Evolutionary conservation across 2,797 vertebrate species (phyloP), one percentile per base, ranked within the genome.

Genomic region (Pygocentrus nattereri): DNA sequence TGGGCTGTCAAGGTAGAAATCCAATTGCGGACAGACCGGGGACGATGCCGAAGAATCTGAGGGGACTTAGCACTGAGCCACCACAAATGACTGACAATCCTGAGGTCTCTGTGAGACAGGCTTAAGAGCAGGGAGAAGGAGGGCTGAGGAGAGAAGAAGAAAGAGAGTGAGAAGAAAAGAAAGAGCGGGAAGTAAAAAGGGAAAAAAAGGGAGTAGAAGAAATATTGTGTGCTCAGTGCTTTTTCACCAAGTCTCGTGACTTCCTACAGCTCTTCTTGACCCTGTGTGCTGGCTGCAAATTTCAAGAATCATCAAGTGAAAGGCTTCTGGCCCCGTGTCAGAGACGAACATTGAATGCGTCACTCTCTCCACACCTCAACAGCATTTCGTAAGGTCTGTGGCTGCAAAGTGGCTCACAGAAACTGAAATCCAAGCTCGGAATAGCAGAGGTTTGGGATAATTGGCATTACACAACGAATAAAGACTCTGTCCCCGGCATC

Each of bases 71-170:
- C 78, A 67, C 83, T 74, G 78, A 91, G 86, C 74, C 73, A 21
- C 50, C 62, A 78, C 80, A 79, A 88, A 84, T 85, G 86, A 88
- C 85, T 75, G 83, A 84, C 81, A 84, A 79, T 87, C 87, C 87
- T 89, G 87, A 89, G 80, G 76, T 78, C 73, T 79, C 77, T 68
- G 79, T 81, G 87, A 91, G 49, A 85, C 70, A 76, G 80, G 84
- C 67, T 89, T 80, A 85, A 31, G 50, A 84, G 79, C 74, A 74
- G 70, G 73, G 19, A 80, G 44, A 70, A 44, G 54, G 71, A 79
- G 44, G 11, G 52, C 67, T 76, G 69, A 67, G 34, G 47, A 67
- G 25, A 49, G 72, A 83, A 77, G 71, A 79, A 68, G 73, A 50
- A 44, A 82, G 72, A 67, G 81, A 72, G 80, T 0, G 4, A 62